Evolutionary conservation across 2,797 vertebrate genomes (phyloP).

Genomic region (Galaxias olidus): DNA sequence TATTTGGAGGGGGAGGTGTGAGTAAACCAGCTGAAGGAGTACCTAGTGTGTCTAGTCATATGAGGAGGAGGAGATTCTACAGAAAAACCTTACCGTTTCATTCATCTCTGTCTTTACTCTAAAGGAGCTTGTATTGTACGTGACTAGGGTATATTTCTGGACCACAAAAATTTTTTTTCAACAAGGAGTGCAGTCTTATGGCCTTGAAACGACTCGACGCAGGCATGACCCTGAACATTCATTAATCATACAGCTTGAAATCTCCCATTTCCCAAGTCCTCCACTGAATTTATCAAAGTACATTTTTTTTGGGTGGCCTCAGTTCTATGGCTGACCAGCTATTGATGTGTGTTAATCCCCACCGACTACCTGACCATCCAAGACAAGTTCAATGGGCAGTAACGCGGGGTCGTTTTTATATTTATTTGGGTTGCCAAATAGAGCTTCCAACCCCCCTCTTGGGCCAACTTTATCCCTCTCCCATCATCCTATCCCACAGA

Average conservation of each 20-base stretch:
- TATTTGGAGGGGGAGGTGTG: no score
- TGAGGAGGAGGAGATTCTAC: neutral
- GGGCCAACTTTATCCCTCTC: neutral
- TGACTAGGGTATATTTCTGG: constrained; percentile 14
- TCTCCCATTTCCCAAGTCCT: constrained; percentile 33
- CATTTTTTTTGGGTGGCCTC: constrained; percentile 18
- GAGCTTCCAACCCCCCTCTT: no score
- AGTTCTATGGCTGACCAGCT: neutral
- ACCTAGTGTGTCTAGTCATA: neutral
- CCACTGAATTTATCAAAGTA: constrained; percentile 39
- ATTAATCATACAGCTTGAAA: constrained; percentile 46
- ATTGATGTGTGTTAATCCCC: constrained; percentile 10
- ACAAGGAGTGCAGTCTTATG: constrained; percentile 23
- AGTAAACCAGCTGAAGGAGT: no score
- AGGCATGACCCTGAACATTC: constrained; percentile 10
- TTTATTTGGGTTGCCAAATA: constrained; percentile 40
- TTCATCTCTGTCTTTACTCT: constrained; percentile 38
- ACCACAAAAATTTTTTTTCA: constrained; percentile 26
- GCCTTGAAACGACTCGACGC: constrained; percentile 11
- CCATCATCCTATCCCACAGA: neutral
- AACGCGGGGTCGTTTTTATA: constrained; percentile 32
- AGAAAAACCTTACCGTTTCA: neutral
- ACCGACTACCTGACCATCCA: constrained; percentile 38
- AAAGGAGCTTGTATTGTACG: neutral
- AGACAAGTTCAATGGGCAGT: constrained; percentile 18